Percentiles rank a stretch among this genome's conserved stretches.
phyloP scores from a whole-genome alignment of 92 coral and sea anemone species.

The Phenganax stokvisi region DNA sequence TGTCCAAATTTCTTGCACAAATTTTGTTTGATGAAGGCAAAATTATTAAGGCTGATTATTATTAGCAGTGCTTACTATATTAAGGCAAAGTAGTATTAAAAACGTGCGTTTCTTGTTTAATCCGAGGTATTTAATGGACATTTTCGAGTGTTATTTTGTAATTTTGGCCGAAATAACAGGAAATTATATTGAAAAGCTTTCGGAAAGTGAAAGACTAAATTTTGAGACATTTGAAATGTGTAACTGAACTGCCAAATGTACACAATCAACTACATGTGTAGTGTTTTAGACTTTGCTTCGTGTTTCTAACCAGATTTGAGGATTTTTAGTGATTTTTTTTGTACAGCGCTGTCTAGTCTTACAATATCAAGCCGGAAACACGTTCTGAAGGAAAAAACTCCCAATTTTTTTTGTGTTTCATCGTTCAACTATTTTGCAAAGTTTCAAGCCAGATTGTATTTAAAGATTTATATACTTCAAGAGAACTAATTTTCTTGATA shows the following conservation, averaged over 20 bases:
- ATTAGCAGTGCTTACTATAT: no score
- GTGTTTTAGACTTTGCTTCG: no score
- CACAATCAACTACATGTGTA: no score
- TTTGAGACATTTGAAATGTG: not conserved
- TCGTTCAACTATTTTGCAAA: not conserved
- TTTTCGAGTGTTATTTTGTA: not conserved
- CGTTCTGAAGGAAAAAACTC: not conserved
- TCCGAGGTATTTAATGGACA: not conserved
- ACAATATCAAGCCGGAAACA: not conserved
- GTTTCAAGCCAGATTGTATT: not conserved
- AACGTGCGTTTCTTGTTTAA: no score
- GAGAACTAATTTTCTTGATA: no score
- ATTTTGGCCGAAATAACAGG: constrained; percentile 11
- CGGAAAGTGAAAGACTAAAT: not conserved
- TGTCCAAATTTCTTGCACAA: no score
- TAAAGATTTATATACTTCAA: no score
- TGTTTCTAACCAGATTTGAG: not conserved
- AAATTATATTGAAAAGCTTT: not conserved
- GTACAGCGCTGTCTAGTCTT: not conserved
- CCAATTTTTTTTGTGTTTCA: not conserved
- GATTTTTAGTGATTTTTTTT: not conserved
- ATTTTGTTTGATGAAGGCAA: no score
- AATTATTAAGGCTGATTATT: no score
- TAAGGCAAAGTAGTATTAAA: no score
- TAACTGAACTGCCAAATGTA: not conserved